Conservation (phyloP, 1,140 invertebrate genomes). For the Drosophila parvula region DNA sequence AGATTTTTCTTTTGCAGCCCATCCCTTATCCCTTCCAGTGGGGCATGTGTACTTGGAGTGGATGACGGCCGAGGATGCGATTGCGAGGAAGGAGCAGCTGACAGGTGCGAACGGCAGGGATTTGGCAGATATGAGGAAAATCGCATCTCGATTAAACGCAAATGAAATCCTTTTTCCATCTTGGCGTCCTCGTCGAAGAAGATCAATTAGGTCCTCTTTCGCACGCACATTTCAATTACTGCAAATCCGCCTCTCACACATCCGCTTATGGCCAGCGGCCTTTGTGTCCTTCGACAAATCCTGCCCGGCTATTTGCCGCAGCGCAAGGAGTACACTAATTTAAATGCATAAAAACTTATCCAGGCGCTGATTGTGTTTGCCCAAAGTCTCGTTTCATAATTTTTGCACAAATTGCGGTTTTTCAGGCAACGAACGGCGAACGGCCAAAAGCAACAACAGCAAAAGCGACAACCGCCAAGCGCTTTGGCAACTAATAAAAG, state of each 20-base stretch:
- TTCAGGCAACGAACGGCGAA: conserved; percentile 37
- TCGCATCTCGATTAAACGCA: conserved; percentile 14
- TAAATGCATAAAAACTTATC: conserved; percentile 74
- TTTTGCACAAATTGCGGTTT: conserved; percentile 81
- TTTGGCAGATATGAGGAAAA: conserved; percentile 7
- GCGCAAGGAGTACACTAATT: conserved; percentile 61
- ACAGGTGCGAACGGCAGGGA: conserved; percentile 41
- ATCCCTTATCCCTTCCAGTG: conserved; percentile 35
- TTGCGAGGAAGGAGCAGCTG: conserved; percentile 6
- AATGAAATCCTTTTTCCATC: background rate
- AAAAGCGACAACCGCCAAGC: conserved; percentile 45
- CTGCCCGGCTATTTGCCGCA: background rate
- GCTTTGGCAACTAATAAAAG: conserved; percentile 64
- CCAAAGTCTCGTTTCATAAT: conserved; percentile 80
- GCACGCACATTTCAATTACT: conserved; percentile 35
- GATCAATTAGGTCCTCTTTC: conserved; percentile 24
- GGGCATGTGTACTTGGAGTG: conserved; percentile 33
- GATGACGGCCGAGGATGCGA: conserved; percentile 4
- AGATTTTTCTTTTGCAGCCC: conserved; percentile 61
- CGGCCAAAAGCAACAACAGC: conserved; percentile 20
- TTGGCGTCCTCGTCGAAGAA: background rate
- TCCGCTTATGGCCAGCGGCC: conserved; percentile 20
- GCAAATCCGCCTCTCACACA: conserved; percentile 40
- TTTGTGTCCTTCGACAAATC: conserved; percentile 9
- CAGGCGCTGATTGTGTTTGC: conserved; percentile 76